Evolutionary conservation across 1,140 invertebrate species (phyloP), one percentile per base, ranked within the genome.

Genomic region (Psix sp.): DNA sequence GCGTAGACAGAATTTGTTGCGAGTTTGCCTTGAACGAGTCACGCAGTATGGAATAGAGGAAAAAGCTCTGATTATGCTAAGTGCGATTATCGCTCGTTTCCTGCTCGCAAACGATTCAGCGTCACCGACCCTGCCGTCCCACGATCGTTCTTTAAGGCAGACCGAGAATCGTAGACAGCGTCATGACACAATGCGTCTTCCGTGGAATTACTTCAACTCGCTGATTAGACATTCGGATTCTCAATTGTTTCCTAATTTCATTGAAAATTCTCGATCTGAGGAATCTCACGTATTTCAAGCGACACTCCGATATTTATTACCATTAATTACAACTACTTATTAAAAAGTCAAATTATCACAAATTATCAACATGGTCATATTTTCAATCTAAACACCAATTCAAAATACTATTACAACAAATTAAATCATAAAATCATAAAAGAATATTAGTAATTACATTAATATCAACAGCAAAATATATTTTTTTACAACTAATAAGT

Each of bases 31-130:
- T 14, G 11, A 17, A 21, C 26, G 10, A 62, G 13, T 18, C 40
- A 26, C 40, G 18, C 14, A 31, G 42, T 31, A 26, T 43, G 29
- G 26, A 36, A 57, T 14, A 17, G 57, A 59, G 59, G 66, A 56
- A 75, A 74, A 75, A 68, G 73, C 46, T 66, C 66, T 70, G 65
- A 75, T 75, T 75, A 75, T 70, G 59, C 60, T 66, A 75, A 75
- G 73, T 66, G 73, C 60, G 72, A 75, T 75, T 75, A 75, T 68
- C 72, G 52, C 36, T 54, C 33, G 65, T 52, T 75, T 75, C 72
- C 72, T 75, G 72, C 59, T 75, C 20, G 52, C 59, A 57, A 74
- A 74, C 63, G 71, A 68, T 68, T 57, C 57, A 68, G 63, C 71
- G 62, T 67, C 63, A 68, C 51, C 65, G 65, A 75, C 59, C 72